These are phyloP conservation scores for Sinonovacula constricta DNA, from an alignment of 1,140 invertebrate genomes.

Conservation along the genomic window DNA sequence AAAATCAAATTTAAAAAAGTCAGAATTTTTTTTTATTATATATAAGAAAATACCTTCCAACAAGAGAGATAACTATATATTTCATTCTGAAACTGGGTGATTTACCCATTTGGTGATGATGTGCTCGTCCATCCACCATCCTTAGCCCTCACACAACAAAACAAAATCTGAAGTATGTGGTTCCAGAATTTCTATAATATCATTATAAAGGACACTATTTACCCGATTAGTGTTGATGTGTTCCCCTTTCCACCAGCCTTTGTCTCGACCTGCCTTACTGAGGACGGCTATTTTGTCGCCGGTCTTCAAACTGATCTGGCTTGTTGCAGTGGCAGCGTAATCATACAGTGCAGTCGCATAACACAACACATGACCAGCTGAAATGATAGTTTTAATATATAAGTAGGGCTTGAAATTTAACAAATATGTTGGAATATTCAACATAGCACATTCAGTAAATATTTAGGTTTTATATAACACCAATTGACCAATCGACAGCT, in stretches of 20 bases:
- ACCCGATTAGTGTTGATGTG: constrained; percentile 84
- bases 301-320: constrained; percentile 87
- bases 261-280: constrained; percentile 87
- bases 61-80: too few species aligned
- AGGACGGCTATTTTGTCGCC: constrained; percentile 89
- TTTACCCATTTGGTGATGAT: background rate
- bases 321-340: constrained; percentile 82
- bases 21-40: too few species aligned
- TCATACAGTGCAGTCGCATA: constrained; percentile 78
- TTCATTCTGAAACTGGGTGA: too few species aligned
- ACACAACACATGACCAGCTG: constrained; percentile 73
- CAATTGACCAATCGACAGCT: too few species aligned
- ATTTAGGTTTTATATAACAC: too few species aligned
- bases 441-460: too few species aligned
- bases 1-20: too few species aligned
- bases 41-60: too few species aligned
- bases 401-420: too few species aligned
- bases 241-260: constrained; percentile 91
- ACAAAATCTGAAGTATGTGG: background rate
- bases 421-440: too few species aligned
- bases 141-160: background rate
- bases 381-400: too few species aligned
- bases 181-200: background rate
- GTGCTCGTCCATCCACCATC: background rate
- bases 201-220: constrained; percentile 4